Conservation (phyloP, 2,888 invertebrate genomes). For the Hemistola chrysoprasaria region DNA sequence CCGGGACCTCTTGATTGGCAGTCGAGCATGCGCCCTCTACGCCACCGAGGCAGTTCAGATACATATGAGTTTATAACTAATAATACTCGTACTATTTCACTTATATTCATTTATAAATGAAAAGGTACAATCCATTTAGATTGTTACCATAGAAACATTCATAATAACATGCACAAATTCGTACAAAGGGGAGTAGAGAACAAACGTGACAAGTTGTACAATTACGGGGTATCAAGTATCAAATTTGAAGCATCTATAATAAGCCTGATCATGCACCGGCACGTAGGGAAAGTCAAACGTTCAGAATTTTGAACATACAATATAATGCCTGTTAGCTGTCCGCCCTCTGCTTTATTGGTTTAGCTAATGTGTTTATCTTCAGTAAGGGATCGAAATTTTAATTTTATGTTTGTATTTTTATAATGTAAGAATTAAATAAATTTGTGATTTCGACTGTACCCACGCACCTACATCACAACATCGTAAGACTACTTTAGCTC, state of each 20-base stretch:
- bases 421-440: no score
- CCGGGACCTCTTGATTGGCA: no score
- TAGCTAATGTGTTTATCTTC: conserved; percentile 14
- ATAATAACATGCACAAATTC: conserved; percentile 41
- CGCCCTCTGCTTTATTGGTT: conserved; percentile 32
- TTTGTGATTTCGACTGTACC: neutral
- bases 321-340: conserved; percentile 49
- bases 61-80: no score
- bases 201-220: conserved; percentile 67
- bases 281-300: conserved; percentile 69
- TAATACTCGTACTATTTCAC: no score
- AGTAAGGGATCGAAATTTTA: neutral
- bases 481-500: conserved; percentile 38
- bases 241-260: conserved; percentile 70
- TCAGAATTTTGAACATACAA: conserved; percentile 61
- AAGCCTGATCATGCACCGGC: conserved; percentile 74
- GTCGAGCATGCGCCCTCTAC: no score
- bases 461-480: no score
- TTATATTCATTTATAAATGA: no score
- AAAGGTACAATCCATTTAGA: no score
- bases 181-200: conserved; percentile 52
- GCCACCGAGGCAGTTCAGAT: no score
- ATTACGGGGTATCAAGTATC: conserved; percentile 41
- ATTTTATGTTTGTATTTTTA: no score
- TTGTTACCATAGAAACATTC: conserved; percentile 9